A percentile compares a stretch with the other conserved stretches of the same genome.
phyloP scores from a whole-genome alignment of 92 coral and sea anemone genomes.

The Blastomussa wellsi region DNA sequence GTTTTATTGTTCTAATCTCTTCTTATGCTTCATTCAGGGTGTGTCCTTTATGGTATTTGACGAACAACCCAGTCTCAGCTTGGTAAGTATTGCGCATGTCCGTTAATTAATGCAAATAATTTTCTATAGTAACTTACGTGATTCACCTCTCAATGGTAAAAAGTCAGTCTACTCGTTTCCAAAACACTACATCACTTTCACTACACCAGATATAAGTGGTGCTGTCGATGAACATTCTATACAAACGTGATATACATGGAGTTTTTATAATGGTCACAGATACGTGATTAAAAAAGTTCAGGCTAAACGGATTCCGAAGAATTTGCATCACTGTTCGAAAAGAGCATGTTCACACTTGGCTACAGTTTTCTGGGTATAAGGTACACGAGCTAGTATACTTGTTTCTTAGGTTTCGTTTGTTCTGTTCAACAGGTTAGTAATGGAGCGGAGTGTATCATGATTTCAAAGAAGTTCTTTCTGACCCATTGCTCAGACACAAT shows the following conservation, averaged over 20 bases:
- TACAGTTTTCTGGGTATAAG: no score
- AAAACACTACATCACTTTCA: no score
- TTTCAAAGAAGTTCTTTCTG: conserved; percentile 89
- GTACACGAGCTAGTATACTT: neutral
- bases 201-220: no score
- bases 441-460: conserved; percentile 96
- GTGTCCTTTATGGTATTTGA: conserved; percentile 88
- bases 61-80: conserved; percentile 91
- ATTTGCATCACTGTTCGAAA: neutral
- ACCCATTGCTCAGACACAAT: conserved; percentile 87
- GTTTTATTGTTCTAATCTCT: neutral
- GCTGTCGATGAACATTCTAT: neutral
- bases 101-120: no score
- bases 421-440: conserved; percentile 76
- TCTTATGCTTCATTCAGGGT: conserved; percentile 56
- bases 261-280: no score
- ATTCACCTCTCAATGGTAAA: neutral
- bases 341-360: no score
- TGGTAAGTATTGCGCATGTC: conserved; percentile 60
- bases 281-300: no score
- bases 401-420: neutral
- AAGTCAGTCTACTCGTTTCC: neutral
- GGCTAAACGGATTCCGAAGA: no score
- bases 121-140: neutral
- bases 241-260: neutral